Evolutionary conservation across 2,888 invertebrate genomes (phyloP).

Genomic region (Girardia tigrina): DNA sequence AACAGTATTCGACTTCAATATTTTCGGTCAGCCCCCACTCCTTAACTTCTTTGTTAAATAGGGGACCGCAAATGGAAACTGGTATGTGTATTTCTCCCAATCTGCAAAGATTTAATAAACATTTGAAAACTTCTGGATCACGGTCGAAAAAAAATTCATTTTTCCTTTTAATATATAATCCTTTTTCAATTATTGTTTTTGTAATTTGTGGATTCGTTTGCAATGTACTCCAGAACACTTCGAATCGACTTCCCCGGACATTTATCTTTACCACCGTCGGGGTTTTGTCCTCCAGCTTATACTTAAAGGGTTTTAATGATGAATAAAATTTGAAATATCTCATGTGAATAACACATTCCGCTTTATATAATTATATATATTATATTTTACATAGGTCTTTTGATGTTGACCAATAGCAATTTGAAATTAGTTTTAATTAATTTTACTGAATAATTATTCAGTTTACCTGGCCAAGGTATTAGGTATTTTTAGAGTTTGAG

Average conservation of each 20-base stretch:
- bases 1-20: neutral
- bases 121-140: neutral
- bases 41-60: neutral
- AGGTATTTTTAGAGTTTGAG: too few species aligned
- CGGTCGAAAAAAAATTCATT: conserved; percentile 2
- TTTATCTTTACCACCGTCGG: neutral
- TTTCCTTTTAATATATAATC: neutral
- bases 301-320: too few species aligned
- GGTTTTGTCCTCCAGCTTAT: too few species aligned
- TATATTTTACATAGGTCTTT: too few species aligned
- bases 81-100: neutral
- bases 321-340: too few species aligned
- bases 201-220: neutral
- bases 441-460: too few species aligned
- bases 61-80: neutral
- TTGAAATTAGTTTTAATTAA: too few species aligned
- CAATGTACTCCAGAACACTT: neutral
- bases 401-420: too few species aligned
- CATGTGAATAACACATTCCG: too few species aligned
- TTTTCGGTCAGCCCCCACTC: neutral
- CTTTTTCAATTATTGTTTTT: neutral
- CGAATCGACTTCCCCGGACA: neutral
- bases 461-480: too few species aligned
- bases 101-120: conserved; percentile 6
- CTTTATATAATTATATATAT: too few species aligned